Conservation (phyloP, 2,113 vertebrate species). For the Alces alces region DNA sequence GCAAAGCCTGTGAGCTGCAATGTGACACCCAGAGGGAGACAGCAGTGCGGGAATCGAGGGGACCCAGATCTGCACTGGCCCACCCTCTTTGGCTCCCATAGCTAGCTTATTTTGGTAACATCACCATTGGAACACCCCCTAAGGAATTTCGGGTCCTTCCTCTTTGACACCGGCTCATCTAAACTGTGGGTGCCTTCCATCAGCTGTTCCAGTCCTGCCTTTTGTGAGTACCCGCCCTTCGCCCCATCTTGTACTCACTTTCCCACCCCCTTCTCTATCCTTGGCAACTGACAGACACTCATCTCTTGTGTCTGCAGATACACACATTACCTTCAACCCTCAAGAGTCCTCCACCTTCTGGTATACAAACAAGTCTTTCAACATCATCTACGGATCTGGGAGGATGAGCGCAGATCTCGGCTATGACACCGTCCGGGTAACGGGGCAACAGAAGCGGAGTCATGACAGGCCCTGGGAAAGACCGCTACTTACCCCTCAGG, state of each 20-base stretch:
- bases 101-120: conserved; percentile 72
- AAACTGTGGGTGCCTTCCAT: conserved; percentile 80
- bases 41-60: neutral
- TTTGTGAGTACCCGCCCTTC: conserved; percentile 65
- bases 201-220: conserved; percentile 70
- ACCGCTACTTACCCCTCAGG: neutral
- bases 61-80: neutral
- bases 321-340: conserved; percentile 73
- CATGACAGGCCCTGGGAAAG: neutral
- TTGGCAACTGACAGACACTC: neutral
- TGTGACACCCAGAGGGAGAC: neutral
- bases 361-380: neutral
- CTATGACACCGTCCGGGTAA: conserved; percentile 75
- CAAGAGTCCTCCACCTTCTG: conserved; percentile 65
- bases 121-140: conserved; percentile 73
- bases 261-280: rapidly evolving
- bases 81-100: neutral
- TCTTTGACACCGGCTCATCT: conserved; percentile 78
- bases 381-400: conserved; percentile 64
- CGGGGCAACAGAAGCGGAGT: neutral
- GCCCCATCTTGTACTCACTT: rapidly evolving
- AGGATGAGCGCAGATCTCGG: conserved; percentile 74
- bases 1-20: neutral
- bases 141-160: conserved; percentile 76
- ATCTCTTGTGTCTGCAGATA: conserved; percentile 47